A percentile compares a stretch with the other conserved stretches of the same genome.
phyloP scores from a whole-genome alignment of 2,113 vertebrate species.

The Nannospalax galili region DNA sequence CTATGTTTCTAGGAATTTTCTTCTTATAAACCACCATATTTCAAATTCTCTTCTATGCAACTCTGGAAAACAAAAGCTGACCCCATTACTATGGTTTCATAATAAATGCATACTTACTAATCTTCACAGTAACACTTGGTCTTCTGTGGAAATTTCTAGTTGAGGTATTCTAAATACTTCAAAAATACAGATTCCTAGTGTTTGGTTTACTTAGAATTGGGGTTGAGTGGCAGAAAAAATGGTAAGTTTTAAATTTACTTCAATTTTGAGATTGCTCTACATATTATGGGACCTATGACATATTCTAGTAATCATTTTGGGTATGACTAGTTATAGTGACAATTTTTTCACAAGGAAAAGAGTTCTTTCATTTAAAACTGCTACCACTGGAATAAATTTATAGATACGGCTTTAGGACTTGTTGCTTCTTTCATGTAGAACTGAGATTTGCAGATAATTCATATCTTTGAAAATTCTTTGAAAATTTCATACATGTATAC shows the following conservation, averaged over 20 bases:
- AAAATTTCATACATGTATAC: not conserved
- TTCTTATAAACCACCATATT: slow-evolving; percentile 9
- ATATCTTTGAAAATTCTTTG: not conserved
- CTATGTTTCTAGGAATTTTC: slow-evolving; percentile 47
- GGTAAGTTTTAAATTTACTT: slow-evolving; percentile 26
- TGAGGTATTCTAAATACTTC: slow-evolving; percentile 23
- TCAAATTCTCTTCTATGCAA: slow-evolving; percentile 50
- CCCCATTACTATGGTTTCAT: slow-evolving; percentile 20
- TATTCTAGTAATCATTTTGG: not conserved
- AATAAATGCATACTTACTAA: slow-evolving; percentile 20
- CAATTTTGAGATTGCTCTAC: slow-evolving; percentile 5
- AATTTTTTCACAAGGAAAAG: slow-evolving; percentile 36
- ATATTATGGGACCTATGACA: not conserved
- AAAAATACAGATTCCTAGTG: slow-evolving; percentile 6
- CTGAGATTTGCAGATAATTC: slow-evolving; percentile 30
- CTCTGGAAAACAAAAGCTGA: slow-evolving; percentile 33
- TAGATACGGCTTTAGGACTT: not conserved
- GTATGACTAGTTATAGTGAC: slow-evolving; percentile 27
- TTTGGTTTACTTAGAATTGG: slow-evolving; percentile 33
- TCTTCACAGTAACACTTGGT: slow-evolving; percentile 1
- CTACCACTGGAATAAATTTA: not conserved
- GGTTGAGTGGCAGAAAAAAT: not conserved
- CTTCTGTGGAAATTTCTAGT: slow-evolving; percentile 46
- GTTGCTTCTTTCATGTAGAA: slow-evolving; percentile 8
- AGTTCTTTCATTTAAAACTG: slow-evolving; percentile 4